Evolutionary conservation across 2,888 invertebrate genomes (phyloP), one percentile per base, ranked within the genome.

Genomic region (Drosophila subsilvestris): DNA sequence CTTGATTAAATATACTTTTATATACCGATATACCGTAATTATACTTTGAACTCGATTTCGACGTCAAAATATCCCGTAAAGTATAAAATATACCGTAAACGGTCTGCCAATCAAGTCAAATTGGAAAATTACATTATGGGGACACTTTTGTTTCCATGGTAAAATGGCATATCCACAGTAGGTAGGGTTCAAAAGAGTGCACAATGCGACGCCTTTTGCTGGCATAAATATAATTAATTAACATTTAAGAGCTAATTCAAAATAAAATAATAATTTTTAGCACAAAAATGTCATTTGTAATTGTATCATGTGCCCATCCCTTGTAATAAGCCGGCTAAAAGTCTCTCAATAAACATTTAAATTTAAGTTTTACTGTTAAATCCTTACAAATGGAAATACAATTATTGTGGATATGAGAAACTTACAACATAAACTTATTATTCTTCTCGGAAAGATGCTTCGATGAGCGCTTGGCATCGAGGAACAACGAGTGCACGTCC

Each of bases 391-490:
- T 58, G 72, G 44, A 73, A 78, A 54, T 68, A 29, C 20, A 49
- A 49, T 55, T 45, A 8, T n/a, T 53, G 49, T 49, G 57, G 6
- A 58, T 22, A 47, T 45, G 44, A 14, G 7, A 25, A 69, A 50
- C 56, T 93, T 94, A 98, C 93, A 96, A 95, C 97, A 98, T 98
- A 92, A 94, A 98, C 93, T 98, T 98, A 87, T 97, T 97, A 89
- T 96, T 95, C 89, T 98, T 95, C 89, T 97, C 96, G 0, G 97
- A 95, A 57, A 99, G 94, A 88, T 98, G 97, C 91, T 97, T 97
- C 0, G 98, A 98, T 0, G 99, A 99, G 37, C 98, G 95, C 93
- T 99, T 99, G 22, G 98, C 98, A 93, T 99, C 99, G 74, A 98
- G 94, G 93, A 99, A 99, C 18, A 99, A 93, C 37, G 95, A 93